Percentiles rank a stretch among this genome's conserved stretches.
These are phyloP conservation scores for Augochlora pura DNA, from an alignment of 1,140 invertebrate species.

Conservation along the genomic window DNA sequence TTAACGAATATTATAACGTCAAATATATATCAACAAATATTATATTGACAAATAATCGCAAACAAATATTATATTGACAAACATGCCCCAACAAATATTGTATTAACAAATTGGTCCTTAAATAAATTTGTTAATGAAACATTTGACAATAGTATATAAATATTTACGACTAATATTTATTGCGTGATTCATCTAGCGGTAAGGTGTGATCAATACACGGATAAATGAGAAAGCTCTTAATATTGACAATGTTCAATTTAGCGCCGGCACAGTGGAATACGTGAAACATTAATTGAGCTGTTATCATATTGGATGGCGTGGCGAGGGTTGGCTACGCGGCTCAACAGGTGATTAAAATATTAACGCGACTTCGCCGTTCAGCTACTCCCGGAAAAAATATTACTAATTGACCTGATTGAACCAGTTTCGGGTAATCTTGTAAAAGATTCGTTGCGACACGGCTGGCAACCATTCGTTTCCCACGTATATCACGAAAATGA, in stretches of 20 bases:
- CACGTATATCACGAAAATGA: too few relatives aligned
- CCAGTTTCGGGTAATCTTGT: not conserved
- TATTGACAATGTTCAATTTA: not conserved
- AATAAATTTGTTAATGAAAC: too few relatives aligned
- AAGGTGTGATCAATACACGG: not conserved
- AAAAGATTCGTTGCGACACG: not conserved
- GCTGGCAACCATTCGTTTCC: too few relatives aligned
- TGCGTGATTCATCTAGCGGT: not conserved
- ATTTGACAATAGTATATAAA: not conserved
- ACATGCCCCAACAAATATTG: too few relatives aligned
- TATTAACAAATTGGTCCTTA: too few relatives aligned
- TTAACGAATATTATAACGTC: too few relatives aligned
- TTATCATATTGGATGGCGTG: not conserved
- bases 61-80: too few relatives aligned
- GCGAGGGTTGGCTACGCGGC: not conserved
- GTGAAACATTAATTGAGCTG: constrained; percentile 9
- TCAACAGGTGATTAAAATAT: constrained; percentile 56
- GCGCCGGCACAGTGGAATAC: not conserved
- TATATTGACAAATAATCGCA: too few relatives aligned
- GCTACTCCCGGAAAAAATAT: not conserved
- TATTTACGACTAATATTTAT: not conserved
- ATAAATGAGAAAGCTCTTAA: not conserved
- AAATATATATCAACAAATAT: too few relatives aligned
- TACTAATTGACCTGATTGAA: too few relatives aligned
- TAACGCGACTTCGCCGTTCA: constrained; percentile 8